phyloP scores from a whole-genome alignment of 2,888 invertebrate genomes.

The Spialia ferax region DNA sequence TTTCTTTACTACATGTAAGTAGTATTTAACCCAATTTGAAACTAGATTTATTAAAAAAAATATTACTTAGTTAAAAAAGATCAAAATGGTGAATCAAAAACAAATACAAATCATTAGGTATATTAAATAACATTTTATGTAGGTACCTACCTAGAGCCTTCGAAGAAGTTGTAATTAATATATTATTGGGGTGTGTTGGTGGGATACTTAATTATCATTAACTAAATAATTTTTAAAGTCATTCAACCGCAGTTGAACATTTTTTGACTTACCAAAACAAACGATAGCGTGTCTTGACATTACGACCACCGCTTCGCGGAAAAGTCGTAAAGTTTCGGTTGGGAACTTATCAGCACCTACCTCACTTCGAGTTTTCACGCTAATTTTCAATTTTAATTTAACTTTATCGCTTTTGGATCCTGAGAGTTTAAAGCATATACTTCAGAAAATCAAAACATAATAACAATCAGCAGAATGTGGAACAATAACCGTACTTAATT shows the following conservation, averaged over 20 bases:
- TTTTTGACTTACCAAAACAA: conserved; percentile 27
- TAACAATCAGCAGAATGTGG: not conserved
- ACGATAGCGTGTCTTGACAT: conserved; percentile 36
- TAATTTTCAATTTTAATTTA: conserved; percentile 75
- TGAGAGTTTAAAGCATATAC: not conserved
- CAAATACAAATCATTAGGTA: too few species aligned
- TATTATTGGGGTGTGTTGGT: too few species aligned
- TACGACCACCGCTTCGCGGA: conserved; percentile 22
- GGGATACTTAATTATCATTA: not conserved
- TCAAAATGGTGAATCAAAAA: too few species aligned
- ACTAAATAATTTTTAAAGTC: not conserved
- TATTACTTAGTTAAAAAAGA: too few species aligned
- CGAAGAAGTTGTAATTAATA: too few species aligned
- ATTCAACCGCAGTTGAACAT: conserved; percentile 3
- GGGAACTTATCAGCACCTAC: conserved; percentile 41
- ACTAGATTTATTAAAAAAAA: too few species aligned
- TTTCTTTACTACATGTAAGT: too few species aligned
- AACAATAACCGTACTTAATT: not conserved
- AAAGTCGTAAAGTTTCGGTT: conserved; percentile 24
- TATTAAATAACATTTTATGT: too few species aligned
- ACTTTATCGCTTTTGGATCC: conserved; percentile 59
- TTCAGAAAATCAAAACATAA: not conserved
- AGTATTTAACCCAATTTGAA: too few species aligned
- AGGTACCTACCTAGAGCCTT: too few species aligned
- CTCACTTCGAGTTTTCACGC: conserved; percentile 59